Evolutionary conservation across 2,888 invertebrate species (phyloP), one percentile per base, ranked within the genome.

Genomic region (Drosophila cracens): DNA sequence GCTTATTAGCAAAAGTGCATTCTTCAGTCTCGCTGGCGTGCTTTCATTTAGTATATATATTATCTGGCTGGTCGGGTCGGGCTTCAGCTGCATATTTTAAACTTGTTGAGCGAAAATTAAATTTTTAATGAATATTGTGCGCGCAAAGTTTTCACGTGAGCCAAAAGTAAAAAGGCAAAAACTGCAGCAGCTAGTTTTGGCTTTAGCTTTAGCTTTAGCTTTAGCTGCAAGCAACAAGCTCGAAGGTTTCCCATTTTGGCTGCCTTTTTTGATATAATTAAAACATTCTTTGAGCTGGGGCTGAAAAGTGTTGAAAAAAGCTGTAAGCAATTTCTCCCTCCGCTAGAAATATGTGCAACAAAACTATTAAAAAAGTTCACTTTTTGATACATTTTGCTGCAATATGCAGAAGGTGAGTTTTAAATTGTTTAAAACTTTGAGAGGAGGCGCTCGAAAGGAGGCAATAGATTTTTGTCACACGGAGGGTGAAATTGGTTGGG

Each of bases 41-140:
- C 51, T 40, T 66, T 63, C 70, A 70, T 70, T 63, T 56, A 43
- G 34, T 21, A 18, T 18, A 25, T 64, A 70, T 27, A 34, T 61
- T 33, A 51, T 25, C 67, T 53, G 63, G 49, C 58, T 72, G 40
- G 40, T 36, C 46, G 40, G 29, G 6, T 1, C 5, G 36, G 53
- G 56, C 73, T 72, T 61, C 40, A 57, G 34, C 56, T 71, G 56
- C 62, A 68, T 80, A 79, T 70, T 81, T 74, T 34, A 66, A 86
- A 87, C 89, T 87, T 87, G 87, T 87, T 89, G 82, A 89, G 76
- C 77, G 70, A 73, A 89, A 87, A 90, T 87, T 90, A 77, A 74
- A 90, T 89, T 87, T 87, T 80, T 87, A 89, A 89, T 84, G 87
- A 76, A 90, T 84, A 90, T 78, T 75, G 40, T 72, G 74, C 53